These are phyloP conservation scores for Papilio demoleus DNA, from an alignment of 2,888 invertebrate species.

Conservation along the genomic window DNA sequence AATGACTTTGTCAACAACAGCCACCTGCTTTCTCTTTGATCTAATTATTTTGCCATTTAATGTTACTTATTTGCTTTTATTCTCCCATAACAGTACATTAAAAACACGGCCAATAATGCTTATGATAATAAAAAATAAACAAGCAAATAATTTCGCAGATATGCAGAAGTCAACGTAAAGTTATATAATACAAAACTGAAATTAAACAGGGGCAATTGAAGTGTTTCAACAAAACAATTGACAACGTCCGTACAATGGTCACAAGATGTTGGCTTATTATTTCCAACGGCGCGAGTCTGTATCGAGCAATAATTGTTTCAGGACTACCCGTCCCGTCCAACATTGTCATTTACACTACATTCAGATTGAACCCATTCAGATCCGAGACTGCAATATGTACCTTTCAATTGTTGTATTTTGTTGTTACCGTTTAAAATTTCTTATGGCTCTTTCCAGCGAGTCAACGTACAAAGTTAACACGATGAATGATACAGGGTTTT, in stretches of 20 bases:
- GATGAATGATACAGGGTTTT: conserved; percentile 52
- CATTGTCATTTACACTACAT: conserved; percentile 37
- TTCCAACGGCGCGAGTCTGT: conserved; percentile 57
- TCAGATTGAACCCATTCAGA: conserved; percentile 12
- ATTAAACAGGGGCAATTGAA: conserved; percentile 45
- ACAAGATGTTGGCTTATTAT: conserved; percentile 59
- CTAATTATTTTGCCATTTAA: conserved; percentile 24
- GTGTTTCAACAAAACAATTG: conserved; percentile 57
- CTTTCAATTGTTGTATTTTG: neutral
- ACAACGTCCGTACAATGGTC: conserved; percentile 49
- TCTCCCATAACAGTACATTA: neutral
- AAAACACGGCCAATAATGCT: neutral
- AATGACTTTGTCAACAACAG: conserved; percentile 60
- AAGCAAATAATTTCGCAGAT: neutral
- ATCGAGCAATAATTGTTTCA: conserved; percentile 71
- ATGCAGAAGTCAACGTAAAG: neutral
- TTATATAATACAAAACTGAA: conserved; percentile 18
- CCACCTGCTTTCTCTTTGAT: conserved; percentile 41
- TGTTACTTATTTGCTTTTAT: neutral
- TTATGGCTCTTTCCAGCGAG: conserved; percentile 18
- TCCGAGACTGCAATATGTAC: neutral
- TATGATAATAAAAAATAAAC: no score
- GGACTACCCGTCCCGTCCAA: conserved; percentile 44
- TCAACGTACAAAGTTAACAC: conserved; percentile 23
- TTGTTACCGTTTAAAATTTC: no score